These are phyloP conservation scores for Lagopus leucura DNA, from an alignment of 2,113 vertebrate species.

Conservation along the genomic window DNA sequence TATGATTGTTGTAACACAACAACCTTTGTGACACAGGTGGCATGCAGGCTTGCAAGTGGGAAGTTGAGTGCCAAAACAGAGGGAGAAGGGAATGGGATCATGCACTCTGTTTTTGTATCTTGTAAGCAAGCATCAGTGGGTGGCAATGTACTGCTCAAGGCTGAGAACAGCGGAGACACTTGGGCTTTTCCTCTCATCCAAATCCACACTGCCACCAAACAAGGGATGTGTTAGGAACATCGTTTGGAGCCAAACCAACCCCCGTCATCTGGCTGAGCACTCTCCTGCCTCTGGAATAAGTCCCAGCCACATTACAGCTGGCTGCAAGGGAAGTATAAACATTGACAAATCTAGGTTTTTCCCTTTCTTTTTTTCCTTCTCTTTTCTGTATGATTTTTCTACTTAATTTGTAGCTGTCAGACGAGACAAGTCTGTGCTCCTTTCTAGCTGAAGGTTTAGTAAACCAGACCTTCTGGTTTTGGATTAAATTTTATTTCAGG, in stretches of 20 bases:
- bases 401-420: neutral
- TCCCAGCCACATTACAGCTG: neutral
- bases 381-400: neutral
- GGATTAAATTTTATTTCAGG: neutral
- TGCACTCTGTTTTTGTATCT: neutral
- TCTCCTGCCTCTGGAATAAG: neutral
- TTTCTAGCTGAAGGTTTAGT: neutral
- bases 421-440: neutral
- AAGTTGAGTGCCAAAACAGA: neutral
- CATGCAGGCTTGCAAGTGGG: neutral
- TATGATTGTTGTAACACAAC: no score
- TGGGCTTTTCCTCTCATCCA: neutral
- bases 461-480: neutral
- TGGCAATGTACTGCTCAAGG: neutral
- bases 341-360: neutral
- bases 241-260: neutral
- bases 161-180: neutral
- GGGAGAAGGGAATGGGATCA: neutral
- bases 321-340: neutral
- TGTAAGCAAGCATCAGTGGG: neutral
- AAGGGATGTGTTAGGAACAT: neutral
- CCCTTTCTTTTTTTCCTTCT: rapidly evolving
- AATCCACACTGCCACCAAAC: neutral
- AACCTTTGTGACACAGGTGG: neutral
- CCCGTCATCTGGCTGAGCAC: rapidly evolving